Conservation (phyloP, 1,140 invertebrate genomes). For the Phenacoccus solenopsis region DNA sequence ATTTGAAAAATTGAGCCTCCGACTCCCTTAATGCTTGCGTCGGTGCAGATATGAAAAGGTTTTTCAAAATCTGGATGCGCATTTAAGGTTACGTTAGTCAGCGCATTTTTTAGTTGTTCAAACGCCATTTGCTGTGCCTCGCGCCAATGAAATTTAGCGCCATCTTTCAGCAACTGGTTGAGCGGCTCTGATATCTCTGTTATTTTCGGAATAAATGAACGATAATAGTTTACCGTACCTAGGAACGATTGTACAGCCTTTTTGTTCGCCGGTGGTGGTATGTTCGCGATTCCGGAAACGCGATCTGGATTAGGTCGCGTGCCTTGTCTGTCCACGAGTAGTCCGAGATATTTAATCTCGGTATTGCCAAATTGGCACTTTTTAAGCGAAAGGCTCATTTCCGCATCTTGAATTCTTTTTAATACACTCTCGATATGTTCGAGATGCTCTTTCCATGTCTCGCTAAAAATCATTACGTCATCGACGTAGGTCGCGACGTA, state of each 20-base stretch:
- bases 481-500: constrained; percentile 28
- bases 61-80: neutral
- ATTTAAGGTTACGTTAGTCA: neutral
- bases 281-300: constrained; percentile 31
- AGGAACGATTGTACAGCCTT: constrained; percentile 32
- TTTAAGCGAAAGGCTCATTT: constrained; percentile 33
- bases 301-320: constrained; percentile 32
- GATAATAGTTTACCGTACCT: constrained; percentile 34
- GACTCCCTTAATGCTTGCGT: neutral
- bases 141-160: constrained; percentile 19
- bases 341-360: constrained; percentile 33
- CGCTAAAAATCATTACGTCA: constrained; percentile 32
- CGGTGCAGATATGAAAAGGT: neutral
- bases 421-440: constrained; percentile 24
- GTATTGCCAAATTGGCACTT: constrained; percentile 33
- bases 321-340: constrained; percentile 29
- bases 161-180: constrained; percentile 22
- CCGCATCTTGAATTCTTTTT: constrained; percentile 26
- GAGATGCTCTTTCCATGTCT: constrained; percentile 26
- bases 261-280: constrained; percentile 30
- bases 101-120: constrained; percentile 9
- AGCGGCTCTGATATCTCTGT: constrained; percentile 30
- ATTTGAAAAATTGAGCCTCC: neutral
- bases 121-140: neutral
- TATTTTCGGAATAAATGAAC: constrained; percentile 33